Evolutionary conservation across 2,113 vertebrate genomes (phyloP).

Genomic region (Actenoides hombroni): DNA sequence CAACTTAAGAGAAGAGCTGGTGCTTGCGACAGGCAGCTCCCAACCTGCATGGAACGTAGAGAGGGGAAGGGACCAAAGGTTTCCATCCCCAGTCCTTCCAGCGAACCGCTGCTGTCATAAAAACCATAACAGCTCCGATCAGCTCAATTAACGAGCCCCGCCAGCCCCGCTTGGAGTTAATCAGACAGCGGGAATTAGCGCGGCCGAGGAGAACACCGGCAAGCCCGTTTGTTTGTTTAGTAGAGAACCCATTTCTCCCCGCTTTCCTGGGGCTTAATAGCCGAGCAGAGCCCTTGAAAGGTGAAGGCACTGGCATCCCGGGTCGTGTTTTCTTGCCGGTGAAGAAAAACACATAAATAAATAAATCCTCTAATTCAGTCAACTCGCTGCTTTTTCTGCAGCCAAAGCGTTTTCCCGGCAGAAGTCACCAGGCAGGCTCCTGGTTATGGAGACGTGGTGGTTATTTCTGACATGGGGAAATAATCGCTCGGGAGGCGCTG

Average conservation of each 20-base stretch:
- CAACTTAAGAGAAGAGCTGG: neutral
- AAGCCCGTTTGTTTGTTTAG: neutral
- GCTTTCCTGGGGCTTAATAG: neutral
- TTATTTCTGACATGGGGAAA: conserved; percentile 75
- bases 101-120: neutral
- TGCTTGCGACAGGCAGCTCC: neutral
- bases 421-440: conserved; percentile 61
- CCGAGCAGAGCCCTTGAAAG: neutral
- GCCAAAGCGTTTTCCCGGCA: conserved; percentile 61
- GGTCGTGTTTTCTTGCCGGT: conserved; percentile 10
- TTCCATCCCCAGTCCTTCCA: neutral
- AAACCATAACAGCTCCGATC: neutral
- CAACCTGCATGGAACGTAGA: neutral
- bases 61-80: neutral
- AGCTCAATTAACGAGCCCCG: neutral
- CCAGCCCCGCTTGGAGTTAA: neutral
- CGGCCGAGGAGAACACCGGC: neutral
- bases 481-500: conserved; percentile 59
- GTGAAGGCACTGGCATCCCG: neutral
- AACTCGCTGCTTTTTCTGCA: conserved; percentile 59
- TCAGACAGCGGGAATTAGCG: neutral
- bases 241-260: neutral
- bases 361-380: neutral
- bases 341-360: neutral
- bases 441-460: conserved; percentile 67